Percentiles rank a stretch among this genome's conserved stretches.
Conservation (phyloP, 2,888 invertebrate genomes). For the Mythimna pallens region DNA sequence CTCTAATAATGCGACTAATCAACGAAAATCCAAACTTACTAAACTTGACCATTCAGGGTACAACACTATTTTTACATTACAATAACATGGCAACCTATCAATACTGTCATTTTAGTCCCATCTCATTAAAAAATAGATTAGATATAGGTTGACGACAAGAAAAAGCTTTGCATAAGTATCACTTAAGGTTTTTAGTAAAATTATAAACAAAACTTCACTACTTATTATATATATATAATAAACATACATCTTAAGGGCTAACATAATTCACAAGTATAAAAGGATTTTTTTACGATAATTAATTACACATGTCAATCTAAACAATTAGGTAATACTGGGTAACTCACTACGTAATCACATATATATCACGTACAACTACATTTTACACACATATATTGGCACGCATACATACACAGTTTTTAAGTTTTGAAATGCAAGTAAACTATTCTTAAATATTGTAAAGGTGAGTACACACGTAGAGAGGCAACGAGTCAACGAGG, state of each 20-base stretch:
- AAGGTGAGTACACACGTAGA: not conserved
- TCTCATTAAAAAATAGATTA: no score
- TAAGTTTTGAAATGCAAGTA: slow-evolving; percentile 42
- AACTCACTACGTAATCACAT: slow-evolving; percentile 61
- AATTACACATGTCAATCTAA: slow-evolving; percentile 34
- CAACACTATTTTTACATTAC: no score
- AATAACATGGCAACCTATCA: no score
- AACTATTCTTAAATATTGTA: not conserved
- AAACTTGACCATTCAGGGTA: no score
- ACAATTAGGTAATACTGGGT: slow-evolving; percentile 58
- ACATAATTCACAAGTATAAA: slow-evolving; percentile 48
- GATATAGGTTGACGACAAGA: not conserved
- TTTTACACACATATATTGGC: slow-evolving; percentile 45
- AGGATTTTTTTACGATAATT: slow-evolving; percentile 28
- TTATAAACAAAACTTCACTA: slow-evolving; percentile 13
- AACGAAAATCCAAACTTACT: no score
- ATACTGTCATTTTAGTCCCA: no score
- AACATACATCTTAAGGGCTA: slow-evolving; percentile 27
- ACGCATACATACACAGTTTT: slow-evolving; percentile 31
- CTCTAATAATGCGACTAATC: no score
- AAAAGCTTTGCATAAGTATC: slow-evolving; percentile 25
- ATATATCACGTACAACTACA: slow-evolving; percentile 39
- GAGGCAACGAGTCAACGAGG: not conserved
- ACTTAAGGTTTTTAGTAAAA: slow-evolving; percentile 12
- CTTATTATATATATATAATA: slow-evolving; percentile 5